Evolutionary conservation across 2,113 vertebrate species (phyloP), one percentile per base, ranked within the genome.

Genomic region (Mastomys natalensis): DNA sequence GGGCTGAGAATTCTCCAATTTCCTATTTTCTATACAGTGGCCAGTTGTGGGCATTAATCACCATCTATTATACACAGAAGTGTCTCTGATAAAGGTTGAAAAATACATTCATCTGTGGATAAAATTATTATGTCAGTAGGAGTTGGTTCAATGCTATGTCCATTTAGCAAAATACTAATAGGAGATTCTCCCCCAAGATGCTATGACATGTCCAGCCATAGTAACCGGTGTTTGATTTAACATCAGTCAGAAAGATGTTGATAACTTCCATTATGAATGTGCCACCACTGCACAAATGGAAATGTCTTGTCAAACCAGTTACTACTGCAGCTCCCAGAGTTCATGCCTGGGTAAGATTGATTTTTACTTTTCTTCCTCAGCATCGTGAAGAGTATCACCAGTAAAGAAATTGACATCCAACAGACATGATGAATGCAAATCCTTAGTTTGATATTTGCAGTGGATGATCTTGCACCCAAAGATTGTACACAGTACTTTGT

Each of bases 371-470:
- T 62, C 15, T 62, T 85, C 58, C 62, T 15, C 58, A 62, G 24
- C 7, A 43, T 3, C 4, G 22, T 29, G n/a, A 16, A 58, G 7
- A 58, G 3, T 22, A 58, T 21, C 34, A 37, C 6, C 78, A 58
- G 53, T 55, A 78, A 93, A 3, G 7, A 58, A 93, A 76, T 53
- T 95, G n/a, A 17, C 48, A 89, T 29, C 13, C 55, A 73, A 17
- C 0, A 90, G 9, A 62, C 62, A 29, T 29, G 0, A 5, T 93
- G 34, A 88, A 70, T 89, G 95, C 43, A 55, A 82, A 66, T 17
- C 22, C n/a, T 95, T 40, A 17, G 29, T 81, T 93, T 82, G 13
- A 45, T 74, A 74, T 51, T 93, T 68, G 94, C 40, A 89, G 21
- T 80, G 40, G 37, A 62, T 81, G 37, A 22, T 22, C 1, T 81